These are phyloP conservation scores for Zosterops lateralis DNA, from an alignment of 2,113 vertebrate genomes.

Conservation along the genomic window DNA sequence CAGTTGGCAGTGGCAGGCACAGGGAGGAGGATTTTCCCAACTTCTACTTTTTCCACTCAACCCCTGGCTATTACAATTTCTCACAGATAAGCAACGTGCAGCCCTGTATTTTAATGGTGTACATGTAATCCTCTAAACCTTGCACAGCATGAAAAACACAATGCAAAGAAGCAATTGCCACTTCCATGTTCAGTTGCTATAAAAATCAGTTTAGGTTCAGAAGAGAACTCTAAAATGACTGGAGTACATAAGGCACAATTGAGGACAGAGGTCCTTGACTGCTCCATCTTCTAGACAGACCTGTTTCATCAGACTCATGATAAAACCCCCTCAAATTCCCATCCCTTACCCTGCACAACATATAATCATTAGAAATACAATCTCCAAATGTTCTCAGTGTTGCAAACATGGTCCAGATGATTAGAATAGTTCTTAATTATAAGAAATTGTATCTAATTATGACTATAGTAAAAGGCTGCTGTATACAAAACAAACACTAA, in stretches of 20 bases:
- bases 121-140: background rate
- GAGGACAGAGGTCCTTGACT: background rate
- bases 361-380: background rate
- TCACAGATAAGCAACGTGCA: background rate
- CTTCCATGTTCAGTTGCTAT: background rate
- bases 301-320: background rate
- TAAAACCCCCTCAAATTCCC: background rate
- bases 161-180: background rate
- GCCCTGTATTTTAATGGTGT: background rate
- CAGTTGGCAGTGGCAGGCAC: background rate
- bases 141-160: background rate
- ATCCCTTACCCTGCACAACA: background rate
- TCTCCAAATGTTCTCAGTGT: background rate
- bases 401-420: background rate
- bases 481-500: conserved; percentile 51
- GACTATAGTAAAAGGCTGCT: conserved; percentile 12
- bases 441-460: conserved; percentile 41
- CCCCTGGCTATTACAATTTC: background rate
- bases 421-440: conserved; percentile 36
- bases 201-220: background rate
- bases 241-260: background rate
- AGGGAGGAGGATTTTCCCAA: background rate
- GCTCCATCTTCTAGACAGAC: background rate
- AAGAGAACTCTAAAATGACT: background rate
- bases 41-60: background rate